A percentile compares a stretch with the other conserved stretches of the same genome.
Conservation (phyloP, 2,888 invertebrate species). For the Leptothorax acervorum region DNA sequence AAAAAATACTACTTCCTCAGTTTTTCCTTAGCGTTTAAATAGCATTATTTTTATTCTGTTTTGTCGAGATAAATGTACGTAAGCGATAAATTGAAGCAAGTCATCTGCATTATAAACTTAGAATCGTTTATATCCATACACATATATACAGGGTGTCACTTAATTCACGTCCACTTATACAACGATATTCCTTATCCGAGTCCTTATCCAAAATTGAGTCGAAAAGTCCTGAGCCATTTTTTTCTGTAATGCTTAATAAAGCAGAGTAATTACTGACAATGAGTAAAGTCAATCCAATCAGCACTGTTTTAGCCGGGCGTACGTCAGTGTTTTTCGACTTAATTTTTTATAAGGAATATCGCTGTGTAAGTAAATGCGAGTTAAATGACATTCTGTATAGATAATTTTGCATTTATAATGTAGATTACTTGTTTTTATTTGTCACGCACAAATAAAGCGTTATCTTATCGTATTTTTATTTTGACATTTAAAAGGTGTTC, state of each 20-base stretch:
- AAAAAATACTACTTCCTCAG: background rate
- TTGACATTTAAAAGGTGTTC: background rate
- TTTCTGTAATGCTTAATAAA: too few species aligned
- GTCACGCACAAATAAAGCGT: background rate
- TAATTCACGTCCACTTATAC: too few species aligned
- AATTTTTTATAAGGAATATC: too few species aligned
- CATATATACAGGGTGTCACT: too few species aligned
- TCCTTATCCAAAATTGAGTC: too few species aligned
- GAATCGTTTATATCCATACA: background rate
- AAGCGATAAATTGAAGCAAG: background rate
- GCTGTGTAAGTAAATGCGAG: too few species aligned
- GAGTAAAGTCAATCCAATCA: too few species aligned
- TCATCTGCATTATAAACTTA: background rate
- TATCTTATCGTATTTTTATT: constrained; percentile 7
- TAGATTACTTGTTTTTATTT: background rate
- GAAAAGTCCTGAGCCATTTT: too few species aligned
- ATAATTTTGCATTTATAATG: background rate
- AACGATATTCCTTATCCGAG: too few species aligned
- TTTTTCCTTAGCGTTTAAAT: background rate
- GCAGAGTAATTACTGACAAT: too few species aligned
- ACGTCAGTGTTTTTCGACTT: too few species aligned
- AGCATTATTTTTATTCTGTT: background rate
- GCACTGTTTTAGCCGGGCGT: too few species aligned
- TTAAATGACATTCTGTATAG: background rate
- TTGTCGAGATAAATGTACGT: background rate